Percentiles rank a stretch among this genome's conserved stretches.
These are phyloP conservation scores for Prochilodus magdalenae DNA, from an alignment of 2,113 vertebrate species.

Conservation along the genomic window DNA sequence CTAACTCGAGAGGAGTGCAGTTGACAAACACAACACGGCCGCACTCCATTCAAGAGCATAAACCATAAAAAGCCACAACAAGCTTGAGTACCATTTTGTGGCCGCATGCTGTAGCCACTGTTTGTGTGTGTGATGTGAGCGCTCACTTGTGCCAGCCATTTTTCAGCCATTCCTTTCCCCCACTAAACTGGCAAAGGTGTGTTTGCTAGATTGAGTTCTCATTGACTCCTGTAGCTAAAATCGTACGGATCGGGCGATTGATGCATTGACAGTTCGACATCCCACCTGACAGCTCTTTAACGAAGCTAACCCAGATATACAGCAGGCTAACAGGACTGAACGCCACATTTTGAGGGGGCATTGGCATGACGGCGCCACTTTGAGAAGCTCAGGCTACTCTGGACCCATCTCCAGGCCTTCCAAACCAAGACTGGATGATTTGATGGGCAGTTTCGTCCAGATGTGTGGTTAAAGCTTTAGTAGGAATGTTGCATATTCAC, in stretches of 20 bases:
- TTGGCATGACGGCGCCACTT: slow-evolving; percentile 9
- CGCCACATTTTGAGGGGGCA: background rate
- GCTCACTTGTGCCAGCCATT: slow-evolving; percentile 28
- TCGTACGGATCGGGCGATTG: slow-evolving; percentile 10
- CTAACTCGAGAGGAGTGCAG: slow-evolving; percentile 23
- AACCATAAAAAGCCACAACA: slow-evolving; percentile 16
- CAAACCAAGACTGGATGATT: slow-evolving; percentile 19
- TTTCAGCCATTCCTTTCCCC: slow-evolving; percentile 38
- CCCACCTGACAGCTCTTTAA: slow-evolving; percentile 33
- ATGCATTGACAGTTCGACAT: slow-evolving; percentile 12
- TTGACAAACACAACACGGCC: slow-evolving; percentile 7
- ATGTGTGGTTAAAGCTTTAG: background rate
- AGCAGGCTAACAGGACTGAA: slow-evolving; percentile 18
- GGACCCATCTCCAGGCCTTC: background rate
- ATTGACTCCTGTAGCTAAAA: slow-evolving; percentile 34
- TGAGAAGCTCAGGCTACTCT: slow-evolving; percentile 12
- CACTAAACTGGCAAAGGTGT: slow-evolving; percentile 40
- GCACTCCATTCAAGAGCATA: slow-evolving; percentile 30
- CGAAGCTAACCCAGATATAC: background rate
- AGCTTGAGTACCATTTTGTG: slow-evolving; percentile 10
- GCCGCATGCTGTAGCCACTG: background rate
- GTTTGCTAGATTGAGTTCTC: slow-evolving; percentile 12
- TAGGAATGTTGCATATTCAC: background rate
- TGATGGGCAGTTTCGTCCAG: background rate
- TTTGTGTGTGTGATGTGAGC: slow-evolving; percentile 9